Evolutionary conservation across 2,113 vertebrate genomes (phyloP).

Genomic region (Leptobrachium ailaonicum): DNA sequence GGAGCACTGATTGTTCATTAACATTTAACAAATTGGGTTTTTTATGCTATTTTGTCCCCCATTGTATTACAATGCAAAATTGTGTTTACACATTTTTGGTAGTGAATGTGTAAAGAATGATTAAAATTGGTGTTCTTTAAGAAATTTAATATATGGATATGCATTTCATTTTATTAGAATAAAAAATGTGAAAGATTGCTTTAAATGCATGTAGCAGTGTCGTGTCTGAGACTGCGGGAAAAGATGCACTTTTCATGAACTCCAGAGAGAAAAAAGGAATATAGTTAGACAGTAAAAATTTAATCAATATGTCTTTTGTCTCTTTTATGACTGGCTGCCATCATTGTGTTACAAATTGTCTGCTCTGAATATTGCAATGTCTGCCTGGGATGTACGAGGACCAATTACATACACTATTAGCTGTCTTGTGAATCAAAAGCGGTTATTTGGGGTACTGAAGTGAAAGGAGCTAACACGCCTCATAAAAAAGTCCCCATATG

Average conservation of each 20-base stretch:
- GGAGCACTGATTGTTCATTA: no score
- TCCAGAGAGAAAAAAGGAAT: constrained; percentile 37
- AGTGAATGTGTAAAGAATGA: no score
- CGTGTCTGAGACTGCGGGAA: constrained; percentile 15
- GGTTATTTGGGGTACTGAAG: constrained; percentile 42
- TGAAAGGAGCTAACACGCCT: constrained; percentile 29
- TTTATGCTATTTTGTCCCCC: no score
- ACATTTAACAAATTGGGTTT: no score
- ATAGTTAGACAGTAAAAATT: constrained; percentile 42
- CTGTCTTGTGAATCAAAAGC: constrained; percentile 46
- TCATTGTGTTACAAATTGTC: constrained; percentile 41
- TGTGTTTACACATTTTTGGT: no score
- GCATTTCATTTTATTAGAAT: no score
- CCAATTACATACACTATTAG: constrained; percentile 51
- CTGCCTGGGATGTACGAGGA: constrained; percentile 41
- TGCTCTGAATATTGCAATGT: constrained; percentile 36
- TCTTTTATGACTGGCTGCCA: constrained; percentile 48
- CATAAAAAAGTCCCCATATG: constrained; percentile 34
- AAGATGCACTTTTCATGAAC: constrained; percentile 50
- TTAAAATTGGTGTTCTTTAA: no score
- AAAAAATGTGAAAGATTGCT: not conserved
- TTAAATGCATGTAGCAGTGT: constrained; percentile 15
- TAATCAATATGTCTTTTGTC: constrained; percentile 51
- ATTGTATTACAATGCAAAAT: no score
- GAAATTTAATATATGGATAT: no score